Evolutionary conservation across 2,888 invertebrate species (phyloP).

Genomic region (Steinernema scapterisci): DNA sequence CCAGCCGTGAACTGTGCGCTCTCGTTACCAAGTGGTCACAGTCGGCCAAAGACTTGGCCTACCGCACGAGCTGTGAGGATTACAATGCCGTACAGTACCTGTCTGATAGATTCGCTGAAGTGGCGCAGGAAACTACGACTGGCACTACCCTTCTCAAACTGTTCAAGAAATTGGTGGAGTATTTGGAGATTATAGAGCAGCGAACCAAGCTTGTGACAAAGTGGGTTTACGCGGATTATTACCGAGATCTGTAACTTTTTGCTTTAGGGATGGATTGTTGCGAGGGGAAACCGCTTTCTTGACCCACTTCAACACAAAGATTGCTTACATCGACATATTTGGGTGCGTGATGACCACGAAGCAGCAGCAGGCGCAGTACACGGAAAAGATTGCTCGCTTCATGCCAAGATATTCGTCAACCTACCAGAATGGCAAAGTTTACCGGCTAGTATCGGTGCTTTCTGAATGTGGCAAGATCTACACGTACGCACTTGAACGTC

Average conservation of each 20-base stretch:
- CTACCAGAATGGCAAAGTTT: slow-evolving; percentile 35
- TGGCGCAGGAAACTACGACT: neutral
- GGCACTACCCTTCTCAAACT: neutral
- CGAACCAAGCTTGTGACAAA: neutral
- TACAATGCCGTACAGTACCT: neutral
- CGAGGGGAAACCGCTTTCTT: slow-evolving; percentile 31
- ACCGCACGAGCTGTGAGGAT: neutral
- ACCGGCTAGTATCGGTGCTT: slow-evolving; percentile 38
- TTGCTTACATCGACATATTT: slow-evolving; percentile 42
- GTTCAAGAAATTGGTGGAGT: neutral
- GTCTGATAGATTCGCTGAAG: neutral
- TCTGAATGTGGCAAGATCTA: slow-evolving; percentile 45
- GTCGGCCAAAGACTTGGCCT: neutral
- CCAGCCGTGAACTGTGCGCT: neutral
- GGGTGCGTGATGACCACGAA: slow-evolving; percentile 35
- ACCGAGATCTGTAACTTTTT: neutral
- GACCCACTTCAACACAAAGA: slow-evolving; percentile 35
- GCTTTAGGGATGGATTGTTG: slow-evolving; percentile 31
- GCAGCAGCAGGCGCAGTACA: slow-evolving; percentile 39
- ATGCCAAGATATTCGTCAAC: slow-evolving; percentile 38
- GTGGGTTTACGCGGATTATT: neutral
- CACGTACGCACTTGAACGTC: neutral
- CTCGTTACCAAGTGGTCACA: neutral
- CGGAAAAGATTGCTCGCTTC: slow-evolving; percentile 43
- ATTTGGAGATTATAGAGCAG: neutral